Percentiles rank a stretch among this genome's conserved stretches.
These are phyloP conservation scores for Protophormia terraenovae DNA, from an alignment of 2,888 invertebrate species.

Conservation along the genomic window DNA sequence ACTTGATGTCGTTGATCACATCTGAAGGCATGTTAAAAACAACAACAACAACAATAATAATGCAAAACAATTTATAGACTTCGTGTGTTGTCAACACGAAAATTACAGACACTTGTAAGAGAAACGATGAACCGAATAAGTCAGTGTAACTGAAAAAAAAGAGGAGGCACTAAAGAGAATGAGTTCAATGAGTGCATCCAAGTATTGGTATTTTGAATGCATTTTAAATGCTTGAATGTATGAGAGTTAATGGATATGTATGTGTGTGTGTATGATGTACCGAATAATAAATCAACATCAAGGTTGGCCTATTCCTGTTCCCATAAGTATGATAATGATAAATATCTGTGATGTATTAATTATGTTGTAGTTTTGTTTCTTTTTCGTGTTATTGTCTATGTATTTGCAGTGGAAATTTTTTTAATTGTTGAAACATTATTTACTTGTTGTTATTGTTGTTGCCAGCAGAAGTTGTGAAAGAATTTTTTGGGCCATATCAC, in stretches of 20 bases:
- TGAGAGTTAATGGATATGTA: background rate
- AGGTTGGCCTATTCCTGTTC: constrained; percentile 75
- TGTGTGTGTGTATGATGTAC: constrained; percentile 3
- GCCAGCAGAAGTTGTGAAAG: constrained; percentile 54
- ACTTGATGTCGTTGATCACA: constrained; percentile 63
- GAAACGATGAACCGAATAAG: constrained; percentile 4
- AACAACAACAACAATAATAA: background rate
- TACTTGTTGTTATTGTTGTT: background rate
- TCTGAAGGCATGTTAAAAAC: constrained; percentile 33
- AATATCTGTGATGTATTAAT: constrained; percentile 72
- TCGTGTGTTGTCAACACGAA: constrained; percentile 36
- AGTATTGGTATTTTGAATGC: background rate
- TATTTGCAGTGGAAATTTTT: background rate
- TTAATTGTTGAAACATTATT: constrained; percentile 35
- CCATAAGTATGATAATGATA: constrained; percentile 67
- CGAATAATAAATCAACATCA: constrained; percentile 78
- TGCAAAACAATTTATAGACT: background rate
- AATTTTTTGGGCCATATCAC: constrained; percentile 40
- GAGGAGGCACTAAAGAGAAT: background rate
- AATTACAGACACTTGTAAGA: constrained; percentile 39
- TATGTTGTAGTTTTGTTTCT: constrained; percentile 6
- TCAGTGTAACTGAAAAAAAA: background rate
- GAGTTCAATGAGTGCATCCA: constrained; percentile 50
- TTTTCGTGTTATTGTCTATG: background rate
- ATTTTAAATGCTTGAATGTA: background rate